Evolutionary conservation across 2,797 vertebrate species (phyloP).

Genomic region (Acanthiza pusilla): DNA sequence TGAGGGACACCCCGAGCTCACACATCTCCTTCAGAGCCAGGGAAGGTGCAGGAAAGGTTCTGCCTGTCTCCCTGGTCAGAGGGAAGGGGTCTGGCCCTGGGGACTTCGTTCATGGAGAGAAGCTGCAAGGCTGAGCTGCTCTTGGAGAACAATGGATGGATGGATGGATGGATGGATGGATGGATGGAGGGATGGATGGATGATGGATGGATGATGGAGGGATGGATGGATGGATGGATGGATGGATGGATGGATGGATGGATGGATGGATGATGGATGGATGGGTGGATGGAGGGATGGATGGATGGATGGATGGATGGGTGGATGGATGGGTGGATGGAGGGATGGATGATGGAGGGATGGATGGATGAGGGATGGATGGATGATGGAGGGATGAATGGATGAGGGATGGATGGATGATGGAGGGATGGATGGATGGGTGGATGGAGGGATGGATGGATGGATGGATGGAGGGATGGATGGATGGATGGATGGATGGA

Average conservation of each 20-base stretch:
- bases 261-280: not conserved
- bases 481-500: not conserved
- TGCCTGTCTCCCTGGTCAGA: rapidly evolving
- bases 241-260: not conserved
- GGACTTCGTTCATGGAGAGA: not conserved
- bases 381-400: not conserved
- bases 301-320: not conserved
- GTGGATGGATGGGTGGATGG: not conserved
- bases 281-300: not conserved
- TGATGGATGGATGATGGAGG: not conserved
- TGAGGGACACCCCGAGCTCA: not conserved
- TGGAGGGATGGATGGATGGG: not conserved
- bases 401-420: not conserved
- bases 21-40: rapidly evolving
- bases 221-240: not conserved
- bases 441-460: not conserved
- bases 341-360: not conserved
- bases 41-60: not conserved
- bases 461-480: not conserved
- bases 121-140: not conserved
- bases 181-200: not conserved
- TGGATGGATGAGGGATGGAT: not conserved
- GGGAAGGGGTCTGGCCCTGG: not conserved
- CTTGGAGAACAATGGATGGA: not conserved
- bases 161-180: not conserved